A percentile compares a stretch with the other conserved stretches of the same genome.
Conservation (phyloP, 2,797 vertebrate species). For the Enteromius radiatus region DNA sequence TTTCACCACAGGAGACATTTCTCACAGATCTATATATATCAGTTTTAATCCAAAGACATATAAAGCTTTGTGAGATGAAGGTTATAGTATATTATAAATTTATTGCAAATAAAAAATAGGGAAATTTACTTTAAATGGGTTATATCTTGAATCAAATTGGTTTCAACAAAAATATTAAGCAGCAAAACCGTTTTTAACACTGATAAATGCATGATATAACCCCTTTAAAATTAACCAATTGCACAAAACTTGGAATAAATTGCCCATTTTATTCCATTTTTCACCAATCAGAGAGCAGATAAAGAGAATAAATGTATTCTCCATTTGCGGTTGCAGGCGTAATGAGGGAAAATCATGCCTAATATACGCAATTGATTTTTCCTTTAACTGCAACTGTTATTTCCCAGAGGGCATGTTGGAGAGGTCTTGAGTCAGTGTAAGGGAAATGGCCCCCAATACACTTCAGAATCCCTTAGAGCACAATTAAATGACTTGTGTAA, state of each 20-base stretch:
- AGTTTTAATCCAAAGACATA: conserved; percentile 7
- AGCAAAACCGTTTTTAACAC: neutral
- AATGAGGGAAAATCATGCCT: conserved; percentile 70
- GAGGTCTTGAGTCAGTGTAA: conserved; percentile 64
- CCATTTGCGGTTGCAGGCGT: conserved; percentile 63
- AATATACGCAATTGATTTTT: conserved; percentile 80
- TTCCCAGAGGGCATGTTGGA: conserved; percentile 62
- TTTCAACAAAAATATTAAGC: neutral
- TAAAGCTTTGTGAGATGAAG: conserved; percentile 12
- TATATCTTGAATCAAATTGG: neutral
- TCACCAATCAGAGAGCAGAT: conserved; percentile 67
- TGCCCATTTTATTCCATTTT: conserved; percentile 6
- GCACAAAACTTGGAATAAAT: conserved; percentile 6
- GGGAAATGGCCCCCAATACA: conserved; percentile 34
- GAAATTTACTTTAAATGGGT: conserved; percentile 31
- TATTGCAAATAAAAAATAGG: neutral
- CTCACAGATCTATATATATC: conserved; percentile 13
- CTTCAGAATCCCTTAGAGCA: conserved; percentile 48
- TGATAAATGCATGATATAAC: conserved; percentile 14
- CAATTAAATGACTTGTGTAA: conserved; percentile 42
- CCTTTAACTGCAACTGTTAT: conserved; percentile 71
- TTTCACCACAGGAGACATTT: conserved; percentile 19
- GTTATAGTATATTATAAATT: neutral
- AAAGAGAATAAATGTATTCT: conserved; percentile 69
- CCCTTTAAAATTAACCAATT: conserved; percentile 21